A percentile compares a stretch with the other conserved stretches of the same genome.
Conservation (phyloP, 2,888 invertebrate genomes). For the Notodonta ziczac region DNA sequence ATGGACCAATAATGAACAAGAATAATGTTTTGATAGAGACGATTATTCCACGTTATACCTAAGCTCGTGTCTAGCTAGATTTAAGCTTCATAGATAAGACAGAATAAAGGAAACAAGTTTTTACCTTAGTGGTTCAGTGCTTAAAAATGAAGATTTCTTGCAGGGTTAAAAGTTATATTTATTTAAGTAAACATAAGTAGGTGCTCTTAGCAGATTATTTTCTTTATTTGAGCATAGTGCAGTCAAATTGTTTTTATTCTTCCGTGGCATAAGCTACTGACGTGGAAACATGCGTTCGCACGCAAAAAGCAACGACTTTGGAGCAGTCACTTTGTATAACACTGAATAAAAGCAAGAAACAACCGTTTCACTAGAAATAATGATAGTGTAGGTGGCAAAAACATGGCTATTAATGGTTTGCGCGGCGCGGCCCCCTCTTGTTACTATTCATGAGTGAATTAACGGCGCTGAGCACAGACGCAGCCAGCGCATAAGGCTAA, state of each 20-base stretch:
- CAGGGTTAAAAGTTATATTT: too few species aligned
- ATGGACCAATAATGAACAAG: too few species aligned
- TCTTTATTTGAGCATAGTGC: background rate
- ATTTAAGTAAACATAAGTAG: too few species aligned
- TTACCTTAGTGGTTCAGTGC: too few species aligned
- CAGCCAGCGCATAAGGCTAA: conserved; percentile 36
- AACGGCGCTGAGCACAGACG: conserved; percentile 58
- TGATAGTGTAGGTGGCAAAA: conserved; percentile 75
- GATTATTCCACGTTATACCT: too few species aligned
- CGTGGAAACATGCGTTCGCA: conserved; percentile 65
- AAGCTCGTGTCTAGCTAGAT: too few species aligned
- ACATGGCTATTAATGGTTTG: conserved; percentile 67
- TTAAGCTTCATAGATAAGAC: too few species aligned
- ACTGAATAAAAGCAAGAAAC: conserved; percentile 73
- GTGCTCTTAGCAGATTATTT: background rate
- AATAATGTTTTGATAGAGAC: too few species aligned
- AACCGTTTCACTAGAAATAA: conserved; percentile 78
- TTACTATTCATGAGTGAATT: conserved; percentile 78
- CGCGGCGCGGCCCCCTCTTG: conserved; percentile 56
- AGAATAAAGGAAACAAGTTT: too few species aligned
- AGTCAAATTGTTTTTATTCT: background rate
- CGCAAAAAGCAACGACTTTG: conserved; percentile 61
- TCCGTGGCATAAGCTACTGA: conserved; percentile 56
- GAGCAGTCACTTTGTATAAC: conserved; percentile 71
- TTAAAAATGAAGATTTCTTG: too few species aligned